phyloP scores from a whole-genome alignment of 2,888 invertebrate genomes.

The Diadegma fenestrale region DNA sequence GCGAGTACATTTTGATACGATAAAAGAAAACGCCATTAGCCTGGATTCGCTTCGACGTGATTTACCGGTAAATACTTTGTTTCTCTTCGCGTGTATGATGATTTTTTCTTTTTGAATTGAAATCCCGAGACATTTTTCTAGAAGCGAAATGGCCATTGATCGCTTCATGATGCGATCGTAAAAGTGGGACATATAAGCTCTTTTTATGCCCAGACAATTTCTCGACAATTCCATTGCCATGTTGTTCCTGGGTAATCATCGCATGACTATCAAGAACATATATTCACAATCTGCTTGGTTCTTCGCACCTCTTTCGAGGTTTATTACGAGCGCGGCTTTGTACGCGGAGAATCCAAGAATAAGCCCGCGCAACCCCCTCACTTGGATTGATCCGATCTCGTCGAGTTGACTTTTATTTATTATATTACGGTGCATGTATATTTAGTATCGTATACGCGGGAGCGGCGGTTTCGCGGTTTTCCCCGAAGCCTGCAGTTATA shows the following conservation, averaged over 20 bases:
- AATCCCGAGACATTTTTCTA: background rate
- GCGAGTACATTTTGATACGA: background rate
- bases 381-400: slow-evolving; percentile 71
- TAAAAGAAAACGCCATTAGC: background rate
- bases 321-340: slow-evolving; percentile 2
- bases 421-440: slow-evolving; percentile 51
- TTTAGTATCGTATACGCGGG: slow-evolving; percentile 38
- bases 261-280: slow-evolving; percentile 47
- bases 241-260: slow-evolving; percentile 53
- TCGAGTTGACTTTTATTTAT: slow-evolving; percentile 62
- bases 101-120: background rate
- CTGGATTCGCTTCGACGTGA: background rate
- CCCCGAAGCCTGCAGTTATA: slow-evolving; percentile 63
- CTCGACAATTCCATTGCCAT: slow-evolving; percentile 56
- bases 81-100: background rate
- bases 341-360: slow-evolving; percentile 58
- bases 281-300: slow-evolving; percentile 37
- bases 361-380: slow-evolving; percentile 44
- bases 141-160: background rate
- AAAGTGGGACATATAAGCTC: slow-evolving; percentile 15
- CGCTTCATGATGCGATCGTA: slow-evolving; percentile 32
- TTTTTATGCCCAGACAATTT: slow-evolving; percentile 7
- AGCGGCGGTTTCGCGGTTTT: slow-evolving; percentile 61
- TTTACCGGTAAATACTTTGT: background rate
- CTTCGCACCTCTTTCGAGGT: slow-evolving; percentile 45